Evolutionary conservation across 2,113 vertebrate genomes (phyloP).

Genomic region (Carassius auratus): DNA sequence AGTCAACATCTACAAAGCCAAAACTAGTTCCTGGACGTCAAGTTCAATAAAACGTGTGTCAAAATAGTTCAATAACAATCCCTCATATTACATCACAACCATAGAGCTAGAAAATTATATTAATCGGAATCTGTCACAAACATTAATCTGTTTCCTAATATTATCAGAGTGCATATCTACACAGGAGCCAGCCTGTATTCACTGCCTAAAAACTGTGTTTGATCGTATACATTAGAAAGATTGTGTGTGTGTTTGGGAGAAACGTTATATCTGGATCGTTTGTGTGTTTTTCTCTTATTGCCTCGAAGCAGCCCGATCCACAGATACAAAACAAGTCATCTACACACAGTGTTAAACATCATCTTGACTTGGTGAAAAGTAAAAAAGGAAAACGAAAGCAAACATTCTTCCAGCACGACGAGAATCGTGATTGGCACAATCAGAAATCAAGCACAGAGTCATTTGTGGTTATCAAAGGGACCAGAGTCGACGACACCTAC

Average conservation of each 20-base stretch:
- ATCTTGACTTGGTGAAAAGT: constrained; percentile 68
- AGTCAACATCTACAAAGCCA: constrained; percentile 70
- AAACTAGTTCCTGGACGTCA: constrained; percentile 71
- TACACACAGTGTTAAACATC: constrained; percentile 64
- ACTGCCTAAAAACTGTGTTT: constrained; percentile 64
- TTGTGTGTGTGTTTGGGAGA: constrained; percentile 51
- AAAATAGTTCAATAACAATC: constrained; percentile 63
- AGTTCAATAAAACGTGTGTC: constrained; percentile 64
- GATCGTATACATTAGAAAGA: constrained; percentile 54
- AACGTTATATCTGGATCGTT: constrained; percentile 40
- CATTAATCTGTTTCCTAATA: constrained; percentile 60
- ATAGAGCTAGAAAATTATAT: constrained; percentile 80
- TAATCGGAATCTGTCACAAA: constrained; percentile 52
- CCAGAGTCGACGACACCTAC: constrained; percentile 75
- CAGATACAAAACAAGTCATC: constrained; percentile 60
- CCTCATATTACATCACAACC: constrained; percentile 66
- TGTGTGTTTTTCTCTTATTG: constrained; percentile 58
- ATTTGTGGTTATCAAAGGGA: constrained; percentile 66
- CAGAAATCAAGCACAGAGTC: constrained; percentile 70
- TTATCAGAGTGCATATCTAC: constrained; percentile 68
- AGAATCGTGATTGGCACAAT: constrained; percentile 81
- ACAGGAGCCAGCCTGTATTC: constrained; percentile 89
- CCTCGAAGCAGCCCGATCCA: constrained; percentile 60
- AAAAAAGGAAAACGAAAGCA: constrained; percentile 65
- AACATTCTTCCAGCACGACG: constrained; percentile 72